A percentile compares a stretch with the other conserved stretches of the same genome.
These are phyloP conservation scores for Heliconius congener DNA, from an alignment of 1,140 invertebrate genomes.

Conservation along the genomic window DNA sequence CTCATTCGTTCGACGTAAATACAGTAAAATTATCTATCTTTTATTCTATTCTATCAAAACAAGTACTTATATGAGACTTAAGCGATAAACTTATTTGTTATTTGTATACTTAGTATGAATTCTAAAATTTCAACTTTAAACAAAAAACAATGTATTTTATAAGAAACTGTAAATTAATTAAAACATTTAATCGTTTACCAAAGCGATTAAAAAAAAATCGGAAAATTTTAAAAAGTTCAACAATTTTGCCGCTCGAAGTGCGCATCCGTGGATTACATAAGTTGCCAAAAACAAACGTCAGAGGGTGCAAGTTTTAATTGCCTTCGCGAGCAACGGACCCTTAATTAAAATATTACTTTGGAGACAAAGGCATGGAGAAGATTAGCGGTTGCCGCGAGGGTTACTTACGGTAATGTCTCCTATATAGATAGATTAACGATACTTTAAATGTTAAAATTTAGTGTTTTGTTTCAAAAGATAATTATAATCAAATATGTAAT, in stretches of 20 bases:
- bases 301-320: constrained; percentile 61
- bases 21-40: too few relatives aligned
- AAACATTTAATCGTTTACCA: not conserved
- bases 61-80: too few relatives aligned
- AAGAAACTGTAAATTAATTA: not conserved
- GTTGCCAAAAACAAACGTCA: constrained; percentile 58
- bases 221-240: constrained; percentile 11
- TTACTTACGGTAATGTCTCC: constrained; percentile 27
- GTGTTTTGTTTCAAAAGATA: too few relatives aligned
- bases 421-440: not conserved
- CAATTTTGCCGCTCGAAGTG: constrained; percentile 25
- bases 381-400: constrained; percentile 50
- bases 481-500: too few relatives aligned
- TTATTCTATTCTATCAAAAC: too few relatives aligned
- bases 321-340: constrained; percentile 45
- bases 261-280: constrained; percentile 45
- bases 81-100: too few relatives aligned
- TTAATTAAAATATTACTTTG: constrained; percentile 68
- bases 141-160: not conserved
- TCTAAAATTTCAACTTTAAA: too few relatives aligned
- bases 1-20: too few relatives aligned
- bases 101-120: too few relatives aligned
- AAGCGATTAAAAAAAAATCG: not conserved
- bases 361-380: constrained; percentile 62
- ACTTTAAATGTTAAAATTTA: too few relatives aligned